Evolutionary conservation across 1,140 invertebrate genomes (phyloP).

Genomic region (Samia ricini): DNA sequence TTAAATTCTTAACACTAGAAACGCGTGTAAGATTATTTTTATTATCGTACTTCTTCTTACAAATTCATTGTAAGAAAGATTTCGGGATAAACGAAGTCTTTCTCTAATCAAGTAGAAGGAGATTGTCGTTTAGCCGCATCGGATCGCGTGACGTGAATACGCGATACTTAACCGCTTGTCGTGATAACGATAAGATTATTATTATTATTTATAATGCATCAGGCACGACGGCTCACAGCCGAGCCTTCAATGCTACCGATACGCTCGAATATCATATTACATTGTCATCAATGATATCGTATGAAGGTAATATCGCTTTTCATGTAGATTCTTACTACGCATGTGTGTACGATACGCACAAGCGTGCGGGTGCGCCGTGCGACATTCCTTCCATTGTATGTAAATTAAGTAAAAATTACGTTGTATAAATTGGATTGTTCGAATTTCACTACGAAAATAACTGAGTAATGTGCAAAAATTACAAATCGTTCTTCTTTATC

Average conservation of each 20-base stretch:
- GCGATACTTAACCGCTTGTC: conserved; percentile 22
- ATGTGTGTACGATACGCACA: neutral
- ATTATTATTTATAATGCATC: conserved; percentile 41
- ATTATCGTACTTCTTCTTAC: too few species aligned
- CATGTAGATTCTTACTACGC: conserved; percentile 12
- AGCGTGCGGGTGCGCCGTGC: conserved; percentile 15
- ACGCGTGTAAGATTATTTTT: too few species aligned
- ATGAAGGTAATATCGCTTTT: conserved; percentile 15
- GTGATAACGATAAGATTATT: conserved; percentile 29
- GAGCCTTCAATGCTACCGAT: conserved; percentile 22
- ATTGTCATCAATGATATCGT: conserved; percentile 10
- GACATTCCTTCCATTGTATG: conserved; percentile 26
- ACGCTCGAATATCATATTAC: conserved; percentile 19
- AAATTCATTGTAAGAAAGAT: neutral
- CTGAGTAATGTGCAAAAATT: neutral
- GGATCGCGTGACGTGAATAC: conserved; percentile 12
- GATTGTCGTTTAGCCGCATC: neutral
- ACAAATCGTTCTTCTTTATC: too few species aligned
- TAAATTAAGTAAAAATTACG: conserved; percentile 18
- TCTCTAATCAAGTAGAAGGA: neutral
- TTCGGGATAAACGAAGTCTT: neutral
- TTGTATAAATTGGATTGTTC: conserved; percentile 6
- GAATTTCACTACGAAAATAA: neutral
- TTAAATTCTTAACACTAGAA: too few species aligned
- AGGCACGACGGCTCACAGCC: conserved; percentile 24